Conservation (phyloP, 2,888 invertebrate species). For the Plebejus anna region DNA sequence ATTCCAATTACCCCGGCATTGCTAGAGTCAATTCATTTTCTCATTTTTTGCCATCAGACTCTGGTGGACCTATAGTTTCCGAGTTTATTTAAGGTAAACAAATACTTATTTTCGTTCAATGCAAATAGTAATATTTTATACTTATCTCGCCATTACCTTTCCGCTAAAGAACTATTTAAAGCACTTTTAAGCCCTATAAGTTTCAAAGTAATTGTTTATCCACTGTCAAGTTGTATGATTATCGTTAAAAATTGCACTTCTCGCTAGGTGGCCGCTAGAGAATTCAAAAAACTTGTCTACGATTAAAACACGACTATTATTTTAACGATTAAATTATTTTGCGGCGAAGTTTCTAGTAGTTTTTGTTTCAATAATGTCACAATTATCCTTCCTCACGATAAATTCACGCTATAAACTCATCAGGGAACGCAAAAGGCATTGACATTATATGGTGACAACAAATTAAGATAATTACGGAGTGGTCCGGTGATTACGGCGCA, state of each 20-base stretch:
- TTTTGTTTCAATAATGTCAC: constrained; percentile 21
- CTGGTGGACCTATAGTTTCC: too few relatives aligned
- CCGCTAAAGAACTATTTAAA: not conserved
- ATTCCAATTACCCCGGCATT: too few relatives aligned
- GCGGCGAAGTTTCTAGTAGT: not conserved
- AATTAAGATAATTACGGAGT: constrained; percentile 43
- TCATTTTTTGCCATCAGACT: too few relatives aligned
- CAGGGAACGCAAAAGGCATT: constrained; percentile 21
- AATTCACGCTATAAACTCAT: constrained; percentile 24
- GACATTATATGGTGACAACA: constrained; percentile 39
- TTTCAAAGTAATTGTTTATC: not conserved
- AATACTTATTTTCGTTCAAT: too few relatives aligned
- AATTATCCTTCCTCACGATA: constrained; percentile 23
- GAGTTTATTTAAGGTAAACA: too few relatives aligned
- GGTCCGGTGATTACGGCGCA: constrained; percentile 35
- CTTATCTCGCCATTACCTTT: not conserved
- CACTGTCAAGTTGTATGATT: not conserved
- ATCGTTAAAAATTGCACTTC: not conserved
- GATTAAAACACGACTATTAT: constrained; percentile 11
- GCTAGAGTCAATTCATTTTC: too few relatives aligned
- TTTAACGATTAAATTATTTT: not conserved
- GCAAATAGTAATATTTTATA: too few relatives aligned
- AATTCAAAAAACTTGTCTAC: constrained; percentile 2
- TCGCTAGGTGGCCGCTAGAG: not conserved
- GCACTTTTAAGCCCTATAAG: not conserved